These are phyloP conservation scores for Leucophenga montana DNA, from an alignment of 2,888 invertebrate genomes.

Conservation along the genomic window DNA sequence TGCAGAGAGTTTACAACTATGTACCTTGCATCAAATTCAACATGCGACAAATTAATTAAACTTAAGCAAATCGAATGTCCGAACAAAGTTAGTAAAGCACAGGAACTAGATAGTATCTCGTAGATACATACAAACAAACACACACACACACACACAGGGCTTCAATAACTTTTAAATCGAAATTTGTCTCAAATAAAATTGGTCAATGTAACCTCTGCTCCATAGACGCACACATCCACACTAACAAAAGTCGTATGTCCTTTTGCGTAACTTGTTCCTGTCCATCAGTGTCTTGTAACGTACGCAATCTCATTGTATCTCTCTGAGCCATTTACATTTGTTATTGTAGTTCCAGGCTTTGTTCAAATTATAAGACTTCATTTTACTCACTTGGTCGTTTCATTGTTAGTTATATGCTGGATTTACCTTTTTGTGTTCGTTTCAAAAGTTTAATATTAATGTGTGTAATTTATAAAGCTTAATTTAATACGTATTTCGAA, in stretches of 20 bases:
- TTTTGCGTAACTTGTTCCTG: slow-evolving; percentile 20
- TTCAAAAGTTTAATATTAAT: slow-evolving; percentile 11
- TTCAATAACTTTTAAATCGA: slow-evolving; percentile 48
- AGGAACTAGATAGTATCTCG: background rate
- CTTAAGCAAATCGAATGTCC: slow-evolving; percentile 41
- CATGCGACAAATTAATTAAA: slow-evolving; percentile 61
- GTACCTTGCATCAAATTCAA: slow-evolving; percentile 29
- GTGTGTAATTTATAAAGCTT: slow-evolving; percentile 19
- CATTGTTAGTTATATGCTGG: background rate
- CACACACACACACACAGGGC: background rate
- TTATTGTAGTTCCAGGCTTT: background rate
- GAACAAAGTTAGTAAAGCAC: background rate
- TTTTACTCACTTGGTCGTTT: too few species aligned
- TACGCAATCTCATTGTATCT: slow-evolving; percentile 41
- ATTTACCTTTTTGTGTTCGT: slow-evolving; percentile 2
- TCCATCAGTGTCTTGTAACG: slow-evolving; percentile 38
- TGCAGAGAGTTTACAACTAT: slow-evolving; percentile 55
- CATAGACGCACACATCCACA: background rate
- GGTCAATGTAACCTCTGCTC: slow-evolving; percentile 56
- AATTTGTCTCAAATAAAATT: slow-evolving; percentile 48
- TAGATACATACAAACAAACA: background rate
- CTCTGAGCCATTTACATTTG: slow-evolving; percentile 5
- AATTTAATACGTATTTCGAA: slow-evolving; percentile 2
- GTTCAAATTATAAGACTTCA: background rate
- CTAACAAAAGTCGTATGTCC: background rate